Percentiles rank a stretch among this genome's conserved stretches.
Evolutionary conservation across 2,113 vertebrate genomes (phyloP).

Genomic region (Brachyhypopomus occidentalis): DNA sequence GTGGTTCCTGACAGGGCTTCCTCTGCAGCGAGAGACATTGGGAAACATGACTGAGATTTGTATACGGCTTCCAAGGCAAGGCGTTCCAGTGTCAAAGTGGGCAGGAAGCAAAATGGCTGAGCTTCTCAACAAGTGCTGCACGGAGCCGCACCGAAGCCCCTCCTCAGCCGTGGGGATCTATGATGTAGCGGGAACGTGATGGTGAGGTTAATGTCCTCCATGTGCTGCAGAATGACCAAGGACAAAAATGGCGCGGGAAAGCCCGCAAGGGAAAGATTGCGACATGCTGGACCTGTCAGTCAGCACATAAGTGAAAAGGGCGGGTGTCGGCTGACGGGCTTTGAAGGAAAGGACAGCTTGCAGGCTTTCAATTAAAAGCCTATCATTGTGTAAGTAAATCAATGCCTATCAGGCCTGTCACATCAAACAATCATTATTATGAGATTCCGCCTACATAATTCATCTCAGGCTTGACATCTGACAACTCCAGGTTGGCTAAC

Average conservation of each 20-base stretch:
- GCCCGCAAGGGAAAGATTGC: constrained; percentile 30
- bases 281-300: constrained; percentile 75
- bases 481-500: constrained; percentile 64
- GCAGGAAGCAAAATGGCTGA: not conserved
- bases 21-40: constrained; percentile 13
- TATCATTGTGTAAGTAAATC: constrained; percentile 93
- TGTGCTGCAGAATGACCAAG: constrained; percentile 4
- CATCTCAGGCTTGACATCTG: constrained; percentile 80
- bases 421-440: constrained; percentile 91
- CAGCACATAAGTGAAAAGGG: constrained; percentile 72
- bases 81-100: not conserved
- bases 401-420: constrained; percentile 87
- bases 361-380: constrained; percentile 95
- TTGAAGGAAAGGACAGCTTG: constrained; percentile 85
- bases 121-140: constrained; percentile 23
- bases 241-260: constrained; percentile 21
- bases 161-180: not conserved
- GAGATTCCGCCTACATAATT: constrained; percentile 81
- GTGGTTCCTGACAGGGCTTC: constrained; percentile 23
- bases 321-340: constrained; percentile 81
- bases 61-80: constrained; percentile 37
- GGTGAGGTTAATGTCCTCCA: constrained; percentile 4
- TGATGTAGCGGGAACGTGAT: not conserved
- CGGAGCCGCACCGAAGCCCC: not conserved
- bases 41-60: constrained; percentile 46